phyloP scores from a whole-genome alignment of 1,140 invertebrate genomes.

The Dendroctonus ponderosae region DNA sequence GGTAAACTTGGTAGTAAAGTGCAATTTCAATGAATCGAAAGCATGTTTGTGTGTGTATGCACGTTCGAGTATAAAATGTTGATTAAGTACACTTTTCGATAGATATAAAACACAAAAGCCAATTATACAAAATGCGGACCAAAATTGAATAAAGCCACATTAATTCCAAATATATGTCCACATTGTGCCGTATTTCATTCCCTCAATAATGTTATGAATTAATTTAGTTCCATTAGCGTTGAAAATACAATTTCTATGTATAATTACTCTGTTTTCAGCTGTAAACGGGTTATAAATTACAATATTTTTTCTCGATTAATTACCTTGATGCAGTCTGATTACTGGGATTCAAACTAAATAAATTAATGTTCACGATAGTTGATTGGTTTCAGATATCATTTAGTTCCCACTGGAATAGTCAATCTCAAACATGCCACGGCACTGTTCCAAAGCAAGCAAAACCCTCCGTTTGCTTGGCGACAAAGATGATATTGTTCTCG shows the following conservation, averaged over 20 bases:
- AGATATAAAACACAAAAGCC: background rate
- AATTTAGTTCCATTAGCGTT: conserved; percentile 8
- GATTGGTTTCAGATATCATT: too few relatives aligned
- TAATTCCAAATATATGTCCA: conserved; percentile 1
- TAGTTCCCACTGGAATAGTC: too few relatives aligned
- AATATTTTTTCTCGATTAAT: background rate
- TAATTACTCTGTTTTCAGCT: conserved; percentile 4
- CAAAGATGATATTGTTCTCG: conserved; percentile 26
- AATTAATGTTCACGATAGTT: too few relatives aligned
- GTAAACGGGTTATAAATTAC: conserved; percentile 5
- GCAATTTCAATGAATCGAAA: too few relatives aligned
- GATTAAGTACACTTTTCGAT: background rate
- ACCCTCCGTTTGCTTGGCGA: conserved; percentile 13
- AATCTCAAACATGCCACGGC: too few relatives aligned
- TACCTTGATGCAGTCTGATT: too few relatives aligned
- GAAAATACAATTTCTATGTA: conserved; percentile 9
- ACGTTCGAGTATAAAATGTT: too few relatives aligned
- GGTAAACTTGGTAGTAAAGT: too few relatives aligned
- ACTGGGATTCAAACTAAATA: too few relatives aligned
- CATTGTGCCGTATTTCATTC: conserved; percentile 4
- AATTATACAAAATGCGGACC: background rate
- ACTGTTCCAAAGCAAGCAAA: too few relatives aligned
- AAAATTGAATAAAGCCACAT: conserved; percentile 3
- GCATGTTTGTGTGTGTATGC: too few relatives aligned
- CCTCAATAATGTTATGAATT: conserved; percentile 11